phyloP scores from a whole-genome alignment of 2,797 vertebrate genomes.

The Okamejei kenojei region DNA sequence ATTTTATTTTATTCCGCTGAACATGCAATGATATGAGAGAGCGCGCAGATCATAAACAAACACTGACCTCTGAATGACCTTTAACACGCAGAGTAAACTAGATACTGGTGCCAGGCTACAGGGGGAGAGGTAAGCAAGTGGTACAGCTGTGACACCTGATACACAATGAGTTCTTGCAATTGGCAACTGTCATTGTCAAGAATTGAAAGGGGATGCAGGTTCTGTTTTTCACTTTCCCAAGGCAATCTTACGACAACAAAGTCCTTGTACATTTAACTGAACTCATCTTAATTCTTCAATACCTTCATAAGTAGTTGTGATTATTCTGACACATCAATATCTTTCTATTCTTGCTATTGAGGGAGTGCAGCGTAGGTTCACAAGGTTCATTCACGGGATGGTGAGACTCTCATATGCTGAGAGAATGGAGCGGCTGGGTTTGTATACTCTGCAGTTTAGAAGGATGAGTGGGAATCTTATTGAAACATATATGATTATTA shows the following conservation, averaged over 20 bases:
- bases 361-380: no score
- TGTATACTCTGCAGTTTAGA: no score
- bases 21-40: neutral
- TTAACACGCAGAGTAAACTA: neutral
- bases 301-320: slow-evolving; percentile 7
- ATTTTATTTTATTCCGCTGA: neutral
- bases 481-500: no score
- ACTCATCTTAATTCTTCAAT: slow-evolving; percentile 10
- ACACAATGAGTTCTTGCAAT: neutral
- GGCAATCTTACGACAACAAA: neutral
- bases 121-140: neutral
- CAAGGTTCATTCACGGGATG: no score
- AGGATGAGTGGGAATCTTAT: no score
- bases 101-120: neutral
- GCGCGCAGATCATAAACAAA: neutral
- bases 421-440: no score
- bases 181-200: slow-evolving; percentile 13
- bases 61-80: neutral
- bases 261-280: slow-evolving; percentile 12
- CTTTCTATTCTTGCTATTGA: no score
- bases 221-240: slow-evolving; percentile 16
- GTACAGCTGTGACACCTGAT: slow-evolving; percentile 16
- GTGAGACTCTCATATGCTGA: no score
- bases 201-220: neutral
- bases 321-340: slow-evolving; percentile 25